A percentile compares a stretch with the other conserved stretches of the same genome.
These are phyloP conservation scores for Drosophila barbarae DNA, from an alignment of 2,888 invertebrate species.

Conservation along the genomic window DNA sequence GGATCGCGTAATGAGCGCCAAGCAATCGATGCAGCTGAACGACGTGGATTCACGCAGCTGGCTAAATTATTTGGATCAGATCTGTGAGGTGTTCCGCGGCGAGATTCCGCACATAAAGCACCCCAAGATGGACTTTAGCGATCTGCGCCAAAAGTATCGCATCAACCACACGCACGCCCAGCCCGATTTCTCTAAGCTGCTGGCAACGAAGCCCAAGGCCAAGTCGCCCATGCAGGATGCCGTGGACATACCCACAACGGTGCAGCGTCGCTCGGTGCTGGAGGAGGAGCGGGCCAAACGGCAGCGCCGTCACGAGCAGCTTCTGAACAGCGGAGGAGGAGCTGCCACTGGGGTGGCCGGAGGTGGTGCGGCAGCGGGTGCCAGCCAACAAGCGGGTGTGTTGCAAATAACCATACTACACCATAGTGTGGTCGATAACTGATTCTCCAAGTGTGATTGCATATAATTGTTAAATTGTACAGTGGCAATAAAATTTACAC, in stretches of 20 bases:
- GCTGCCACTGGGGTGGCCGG: constrained; percentile 5
- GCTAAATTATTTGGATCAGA: constrained; percentile 91
- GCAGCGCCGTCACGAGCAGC: constrained; percentile 76
- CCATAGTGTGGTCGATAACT: constrained; percentile 12
- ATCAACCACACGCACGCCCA: constrained; percentile 75
- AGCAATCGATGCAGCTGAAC: constrained; percentile 82
- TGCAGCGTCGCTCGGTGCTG: constrained; percentile 76
- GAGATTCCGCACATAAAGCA: constrained; percentile 92
- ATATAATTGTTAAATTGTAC: constrained; percentile 19
- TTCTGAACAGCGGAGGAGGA: constrained; percentile 54
- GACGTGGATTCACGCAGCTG: constrained; percentile 78
- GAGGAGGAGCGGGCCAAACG: constrained; percentile 79
- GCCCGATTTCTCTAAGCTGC: constrained; percentile 78
- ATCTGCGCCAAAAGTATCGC: constrained; percentile 78
- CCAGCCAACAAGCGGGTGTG: constrained; percentile 58
- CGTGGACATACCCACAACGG: constrained; percentile 73
- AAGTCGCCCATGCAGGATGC: constrained; percentile 79
- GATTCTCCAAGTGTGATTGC: constrained; percentile 15
- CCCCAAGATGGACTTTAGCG: constrained; percentile 83
- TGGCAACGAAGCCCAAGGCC: constrained; percentile 76
- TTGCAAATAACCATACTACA: constrained; percentile 57
- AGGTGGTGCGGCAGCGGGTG: constrained; percentile 39
- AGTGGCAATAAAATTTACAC: constrained; percentile 20
- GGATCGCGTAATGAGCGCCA: constrained; percentile 86
- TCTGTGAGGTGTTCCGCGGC: constrained; percentile 94